phyloP scores from a whole-genome alignment of 2,797 vertebrate species.

The Mareca strepera region DNA sequence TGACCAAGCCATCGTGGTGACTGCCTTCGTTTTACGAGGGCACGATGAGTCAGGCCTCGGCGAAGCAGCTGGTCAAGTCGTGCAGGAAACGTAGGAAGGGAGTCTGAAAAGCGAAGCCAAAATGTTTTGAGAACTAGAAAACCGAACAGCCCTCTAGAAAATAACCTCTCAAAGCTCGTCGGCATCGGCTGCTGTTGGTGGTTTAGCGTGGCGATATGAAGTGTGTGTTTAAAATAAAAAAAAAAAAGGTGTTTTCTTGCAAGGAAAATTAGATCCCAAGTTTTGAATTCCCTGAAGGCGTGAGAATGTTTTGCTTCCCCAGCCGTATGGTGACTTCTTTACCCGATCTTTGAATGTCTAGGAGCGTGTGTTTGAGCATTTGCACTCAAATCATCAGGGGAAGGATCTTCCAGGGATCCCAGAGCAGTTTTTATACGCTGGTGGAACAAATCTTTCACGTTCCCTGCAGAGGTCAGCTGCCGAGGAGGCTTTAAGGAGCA shows the following conservation, averaged over 20 bases:
- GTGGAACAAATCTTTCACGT: background rate
- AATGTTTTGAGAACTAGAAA: background rate
- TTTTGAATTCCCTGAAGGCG: background rate
- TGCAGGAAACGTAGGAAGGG: background rate
- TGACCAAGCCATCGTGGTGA: background rate
- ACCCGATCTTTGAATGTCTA: fast-evolving
- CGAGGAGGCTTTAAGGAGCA: background rate
- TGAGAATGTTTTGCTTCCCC: background rate
- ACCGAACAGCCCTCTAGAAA: background rate
- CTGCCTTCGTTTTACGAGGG: background rate
- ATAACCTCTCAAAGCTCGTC: background rate
- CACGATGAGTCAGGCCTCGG: background rate
- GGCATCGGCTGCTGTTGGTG: background rate
- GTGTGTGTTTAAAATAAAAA: background rate
- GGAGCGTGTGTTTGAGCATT: background rate
- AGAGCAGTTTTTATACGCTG: background rate
- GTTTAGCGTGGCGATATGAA: background rate
- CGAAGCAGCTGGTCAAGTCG: background rate
- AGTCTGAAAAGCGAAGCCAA: background rate
- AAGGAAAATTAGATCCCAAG: too few relatives aligned
- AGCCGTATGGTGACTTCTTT: background rate
- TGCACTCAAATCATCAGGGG: background rate
- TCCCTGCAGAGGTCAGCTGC: background rate
- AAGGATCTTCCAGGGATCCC: background rate
- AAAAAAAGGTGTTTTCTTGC: background rate